Conservation (phyloP, 2,113 vertebrate genomes). For the Mus spicilegus region DNA sequence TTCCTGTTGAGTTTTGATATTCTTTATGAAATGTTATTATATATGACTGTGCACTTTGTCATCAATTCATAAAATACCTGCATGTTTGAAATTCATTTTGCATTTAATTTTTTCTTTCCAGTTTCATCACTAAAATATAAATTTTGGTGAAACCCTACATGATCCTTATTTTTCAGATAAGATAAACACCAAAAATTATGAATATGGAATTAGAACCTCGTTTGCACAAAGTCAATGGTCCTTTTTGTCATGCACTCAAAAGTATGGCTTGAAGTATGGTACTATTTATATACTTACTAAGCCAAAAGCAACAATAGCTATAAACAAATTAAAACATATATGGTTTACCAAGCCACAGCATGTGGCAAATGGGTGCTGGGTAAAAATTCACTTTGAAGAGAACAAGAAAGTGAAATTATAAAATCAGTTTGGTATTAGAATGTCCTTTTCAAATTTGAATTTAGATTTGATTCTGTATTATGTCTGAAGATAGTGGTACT, state of each 20-base stretch:
- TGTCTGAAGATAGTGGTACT: background rate
- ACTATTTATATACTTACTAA: background rate
- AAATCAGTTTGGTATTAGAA: background rate
- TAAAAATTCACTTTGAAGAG: background rate
- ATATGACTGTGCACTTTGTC: background rate
- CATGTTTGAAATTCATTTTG: background rate
- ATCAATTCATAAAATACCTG: background rate
- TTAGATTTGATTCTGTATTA: constrained; percentile 3
- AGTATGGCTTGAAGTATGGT: background rate
- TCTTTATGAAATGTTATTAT: background rate
- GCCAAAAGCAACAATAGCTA: background rate
- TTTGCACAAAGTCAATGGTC: background rate
- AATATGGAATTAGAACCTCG: constrained; percentile 3
- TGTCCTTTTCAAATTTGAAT: background rate
- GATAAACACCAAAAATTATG: background rate
- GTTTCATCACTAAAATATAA: background rate
- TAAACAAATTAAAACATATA: background rate
- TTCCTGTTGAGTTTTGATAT: background rate
- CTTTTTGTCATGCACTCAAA: background rate
- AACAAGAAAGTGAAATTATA: background rate
- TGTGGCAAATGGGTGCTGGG: background rate
- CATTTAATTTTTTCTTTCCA: constrained; percentile 15
- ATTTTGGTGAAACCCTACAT: background rate
- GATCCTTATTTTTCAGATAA: constrained; percentile 31
- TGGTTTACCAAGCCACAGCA: background rate